Base-by-base conservation (phyloP, 2,113 vertebrate genomes). In the Gambusia holbrooki region DNA sequence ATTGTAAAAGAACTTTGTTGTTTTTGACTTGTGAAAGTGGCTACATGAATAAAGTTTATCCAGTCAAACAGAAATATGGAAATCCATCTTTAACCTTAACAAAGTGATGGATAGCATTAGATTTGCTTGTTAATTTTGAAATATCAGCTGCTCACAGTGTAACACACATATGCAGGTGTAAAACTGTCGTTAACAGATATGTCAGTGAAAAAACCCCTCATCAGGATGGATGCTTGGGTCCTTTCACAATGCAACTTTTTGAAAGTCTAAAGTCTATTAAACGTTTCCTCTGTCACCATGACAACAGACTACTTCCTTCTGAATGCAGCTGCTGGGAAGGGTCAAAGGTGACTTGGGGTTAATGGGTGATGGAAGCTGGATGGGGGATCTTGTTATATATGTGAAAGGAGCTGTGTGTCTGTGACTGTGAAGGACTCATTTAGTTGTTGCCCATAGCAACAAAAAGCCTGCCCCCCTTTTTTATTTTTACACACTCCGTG, bases 361-460 rank as follows among this genome's bases (percentile, higher is more conserved):
- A 80, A 81, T 66, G 88, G 65, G n/a, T 80, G 69, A 80, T 75
- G 74, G 82, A 73, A 73, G 71, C 60, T 32, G 67, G 81, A 61
- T 70, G 72, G 69, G 77, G 65, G 70, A 37, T 65, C 67, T 17
- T 73, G 68, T 37, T 81, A 77, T 73, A 81, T 58, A 71, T 30
- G 62, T 90, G 84, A 92, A 90, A 84, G 83, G 81, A 80, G 30
- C 74, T 79, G 79, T 82, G 86, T 91, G 80, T 89, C 66, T 74
- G 64, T 28, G 66, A 35, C 62, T 78, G 51, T 69, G 77, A 79
- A 69, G 32, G 67, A 32, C 66, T 82, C 62, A 48, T 79, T 75
- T 33, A 68, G 77, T 25, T 69, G 77, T 77, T 69, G n/a, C 72
- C 85, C 80, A 67, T 51, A 62, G 86, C 73, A 77, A 88, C 82